Percentiles rank a stretch among this genome's conserved stretches.
phyloP scores from a whole-genome alignment of 2,888 invertebrate genomes.

The Atrina japonica region DNA sequence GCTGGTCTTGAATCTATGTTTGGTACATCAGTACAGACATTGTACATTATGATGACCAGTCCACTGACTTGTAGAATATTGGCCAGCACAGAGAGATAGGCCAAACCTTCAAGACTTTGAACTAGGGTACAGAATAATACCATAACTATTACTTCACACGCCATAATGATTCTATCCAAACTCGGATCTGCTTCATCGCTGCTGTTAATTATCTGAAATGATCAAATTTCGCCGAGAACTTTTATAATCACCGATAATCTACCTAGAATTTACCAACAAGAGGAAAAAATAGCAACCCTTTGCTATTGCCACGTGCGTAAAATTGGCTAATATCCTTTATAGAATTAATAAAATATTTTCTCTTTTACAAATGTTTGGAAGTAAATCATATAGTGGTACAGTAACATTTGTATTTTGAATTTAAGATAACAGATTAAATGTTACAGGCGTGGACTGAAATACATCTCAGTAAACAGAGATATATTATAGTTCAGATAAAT shows the following conservation, averaged over 20 bases:
- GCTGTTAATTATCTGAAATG: conserved; percentile 5
- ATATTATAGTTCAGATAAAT: no score
- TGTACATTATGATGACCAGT: conserved; percentile 90
- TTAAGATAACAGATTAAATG: not conserved
- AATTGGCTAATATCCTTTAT: no score
- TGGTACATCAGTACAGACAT: conserved; percentile 90
- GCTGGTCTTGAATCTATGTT: conserved; percentile 81
- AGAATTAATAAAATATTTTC: no score
- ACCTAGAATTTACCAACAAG: no score
- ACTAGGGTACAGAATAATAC: not conserved
- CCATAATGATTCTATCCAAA: conserved; percentile 7
- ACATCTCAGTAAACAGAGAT: not conserved
- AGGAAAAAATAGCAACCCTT: no score
- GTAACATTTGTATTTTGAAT: not conserved
- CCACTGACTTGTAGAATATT: conserved; percentile 90
- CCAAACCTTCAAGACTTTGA: conserved; percentile 83
- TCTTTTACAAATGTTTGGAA: no score
- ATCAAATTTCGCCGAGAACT: not conserved
- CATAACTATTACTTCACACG: not conserved
- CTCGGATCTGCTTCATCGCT: not conserved
- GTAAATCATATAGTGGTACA: no score
- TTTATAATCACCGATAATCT: no score
- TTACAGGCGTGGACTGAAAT: not conserved
- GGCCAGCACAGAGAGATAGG: conserved; percentile 92
- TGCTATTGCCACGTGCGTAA: no score